These are phyloP conservation scores for Labrus mixtus DNA, from an alignment of 2,113 vertebrate genomes.

Conservation along the genomic window DNA sequence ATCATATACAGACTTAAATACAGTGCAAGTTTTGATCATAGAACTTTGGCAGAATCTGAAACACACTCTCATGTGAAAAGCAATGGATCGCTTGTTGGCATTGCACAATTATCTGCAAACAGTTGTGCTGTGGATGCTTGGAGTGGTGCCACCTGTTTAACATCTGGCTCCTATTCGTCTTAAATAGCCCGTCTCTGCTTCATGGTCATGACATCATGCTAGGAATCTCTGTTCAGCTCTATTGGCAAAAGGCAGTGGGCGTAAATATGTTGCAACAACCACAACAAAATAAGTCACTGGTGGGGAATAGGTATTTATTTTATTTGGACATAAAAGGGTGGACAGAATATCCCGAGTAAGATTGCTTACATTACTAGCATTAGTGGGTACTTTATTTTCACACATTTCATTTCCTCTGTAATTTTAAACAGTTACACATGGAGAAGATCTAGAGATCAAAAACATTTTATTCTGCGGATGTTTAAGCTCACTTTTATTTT, in stretches of 20 bases:
- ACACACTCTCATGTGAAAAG: neutral
- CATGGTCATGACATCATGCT: conserved; percentile 56
- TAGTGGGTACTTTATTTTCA: neutral
- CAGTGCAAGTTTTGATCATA: neutral
- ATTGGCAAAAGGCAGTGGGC: conserved; percentile 1
- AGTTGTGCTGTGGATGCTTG: conserved; percentile 44
- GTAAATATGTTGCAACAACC: conserved; percentile 37
- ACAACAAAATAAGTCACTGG: conserved; percentile 14
- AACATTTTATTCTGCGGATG: neutral
- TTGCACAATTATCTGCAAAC: conserved; percentile 55
- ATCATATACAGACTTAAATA: neutral
- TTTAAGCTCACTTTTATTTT: neutral
- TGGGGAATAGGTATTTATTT: conserved; percentile 24
- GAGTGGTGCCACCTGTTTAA: conserved; percentile 57
- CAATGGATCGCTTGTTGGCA: conserved; percentile 5
- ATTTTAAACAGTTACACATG: too few species aligned
- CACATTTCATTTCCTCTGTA: neutral
- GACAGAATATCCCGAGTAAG: neutral
- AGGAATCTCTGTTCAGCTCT: conserved; percentile 46
- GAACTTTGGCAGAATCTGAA: neutral
- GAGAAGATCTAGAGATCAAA: too few species aligned
- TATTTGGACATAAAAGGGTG: conserved; percentile 12
- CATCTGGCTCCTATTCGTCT: conserved; percentile 69
- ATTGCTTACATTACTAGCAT: neutral
- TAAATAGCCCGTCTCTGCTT: conserved; percentile 53